These are phyloP conservation scores for Athalia rosae DNA, from an alignment of 2,888 invertebrate species.

Conservation along the genomic window DNA sequence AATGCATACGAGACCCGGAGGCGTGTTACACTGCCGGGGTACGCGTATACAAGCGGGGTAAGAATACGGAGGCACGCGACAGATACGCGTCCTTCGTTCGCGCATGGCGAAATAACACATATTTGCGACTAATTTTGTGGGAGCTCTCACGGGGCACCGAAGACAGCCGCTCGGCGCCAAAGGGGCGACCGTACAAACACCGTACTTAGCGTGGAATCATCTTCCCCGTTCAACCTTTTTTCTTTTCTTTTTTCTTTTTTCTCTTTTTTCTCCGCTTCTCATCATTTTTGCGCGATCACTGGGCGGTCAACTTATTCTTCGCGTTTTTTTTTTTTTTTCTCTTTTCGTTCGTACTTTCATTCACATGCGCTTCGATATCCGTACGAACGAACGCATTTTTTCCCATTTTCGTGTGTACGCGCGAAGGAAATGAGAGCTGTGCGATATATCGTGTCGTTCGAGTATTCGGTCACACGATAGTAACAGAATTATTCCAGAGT, in stretches of 20 bases:
- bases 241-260: too few relatives aligned
- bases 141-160: slow-evolving; percentile 53
- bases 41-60: slow-evolving; percentile 47
- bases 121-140: slow-evolving; percentile 67
- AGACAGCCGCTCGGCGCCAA: slow-evolving; percentile 49
- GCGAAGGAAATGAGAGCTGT: slow-evolving; percentile 42
- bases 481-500: slow-evolving; percentile 28
- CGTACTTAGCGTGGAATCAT: slow-evolving; percentile 28
- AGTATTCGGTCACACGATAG: slow-evolving; percentile 67
- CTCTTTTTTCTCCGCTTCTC: too few relatives aligned
- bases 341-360: not conserved
- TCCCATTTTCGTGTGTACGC: not conserved
- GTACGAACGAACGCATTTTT: not conserved
- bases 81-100: slow-evolving; percentile 28
- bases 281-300: not conserved
- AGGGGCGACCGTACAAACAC: slow-evolving; percentile 24
- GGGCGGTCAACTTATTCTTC: not conserved
- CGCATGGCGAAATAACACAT: slow-evolving; percentile 65
- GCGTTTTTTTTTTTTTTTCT: not conserved
- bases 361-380: not conserved
- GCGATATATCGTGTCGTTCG: slow-evolving; percentile 64
- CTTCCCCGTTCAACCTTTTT: slow-evolving; percentile 25
- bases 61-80: slow-evolving; percentile 39
- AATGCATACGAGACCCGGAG: slow-evolving; percentile 61
- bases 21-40: slow-evolving; percentile 43